Evolutionary conservation across 2,888 invertebrate genomes (phyloP).

Genomic region (Lasioglossum morio): DNA sequence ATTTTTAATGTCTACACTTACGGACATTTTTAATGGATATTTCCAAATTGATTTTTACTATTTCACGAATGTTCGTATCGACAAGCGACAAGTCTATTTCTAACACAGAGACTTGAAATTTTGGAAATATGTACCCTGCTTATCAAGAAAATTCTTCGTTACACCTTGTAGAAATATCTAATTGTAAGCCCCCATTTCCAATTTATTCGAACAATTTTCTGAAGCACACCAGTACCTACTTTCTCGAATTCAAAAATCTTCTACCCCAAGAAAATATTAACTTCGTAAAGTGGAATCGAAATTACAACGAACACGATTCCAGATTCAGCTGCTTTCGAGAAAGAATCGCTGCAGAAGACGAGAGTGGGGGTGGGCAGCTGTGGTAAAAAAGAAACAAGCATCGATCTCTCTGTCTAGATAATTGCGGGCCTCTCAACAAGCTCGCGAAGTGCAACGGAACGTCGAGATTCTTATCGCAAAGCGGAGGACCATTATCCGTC

Average conservation of each 20-base stretch:
- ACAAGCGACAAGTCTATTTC: too few relatives aligned
- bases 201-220: background rate
- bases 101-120: background rate
- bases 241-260: background rate
- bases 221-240: background rate
- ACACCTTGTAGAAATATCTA: background rate
- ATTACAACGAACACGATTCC: background rate
- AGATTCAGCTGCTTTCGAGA: background rate
- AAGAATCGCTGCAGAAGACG: background rate
- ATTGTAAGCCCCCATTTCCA: background rate
- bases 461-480: conserved; percentile 52
- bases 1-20: too few relatives aligned
- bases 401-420: conserved; percentile 49
- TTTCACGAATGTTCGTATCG: background rate
- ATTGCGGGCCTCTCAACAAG: conserved; percentile 48
- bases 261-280: conserved; percentile 1
- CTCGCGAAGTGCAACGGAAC: conserved; percentile 46
- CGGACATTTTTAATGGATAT: too few relatives aligned
- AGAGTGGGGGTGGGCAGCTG: background rate
- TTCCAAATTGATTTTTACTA: background rate
- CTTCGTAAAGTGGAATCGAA: background rate
- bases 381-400: background rate
- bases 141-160: background rate
- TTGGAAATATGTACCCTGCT: background rate
- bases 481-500: conserved; percentile 43